Percentiles rank a stretch among this genome's conserved stretches.
phyloP scores from a whole-genome alignment of 2,797 vertebrate species.

The Adelosebastes latens region DNA sequence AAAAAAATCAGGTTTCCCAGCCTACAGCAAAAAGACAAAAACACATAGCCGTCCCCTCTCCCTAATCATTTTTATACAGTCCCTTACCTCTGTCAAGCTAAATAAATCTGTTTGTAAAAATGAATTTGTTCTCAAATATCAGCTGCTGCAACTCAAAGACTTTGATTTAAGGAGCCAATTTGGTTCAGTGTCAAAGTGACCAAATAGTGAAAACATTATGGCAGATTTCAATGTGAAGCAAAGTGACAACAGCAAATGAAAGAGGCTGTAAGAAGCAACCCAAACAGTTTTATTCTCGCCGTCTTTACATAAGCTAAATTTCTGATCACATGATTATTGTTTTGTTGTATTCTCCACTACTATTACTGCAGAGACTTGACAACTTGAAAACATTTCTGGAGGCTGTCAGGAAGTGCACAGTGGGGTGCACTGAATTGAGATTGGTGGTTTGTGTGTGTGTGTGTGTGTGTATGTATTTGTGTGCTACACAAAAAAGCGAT shows the following conservation, averaged over 20 bases:
- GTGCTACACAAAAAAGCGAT: conserved; percentile 37
- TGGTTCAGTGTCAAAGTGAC: conserved; percentile 44
- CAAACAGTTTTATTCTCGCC: conserved; percentile 41
- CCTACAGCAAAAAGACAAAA: background rate
- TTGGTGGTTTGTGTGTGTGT: conserved; percentile 60
- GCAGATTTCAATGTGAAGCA: conserved; percentile 35
- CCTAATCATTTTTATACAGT: conserved; percentile 4
- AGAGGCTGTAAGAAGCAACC: conserved; percentile 22
- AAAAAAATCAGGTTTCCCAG: background rate
- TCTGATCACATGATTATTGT: conserved; percentile 71
- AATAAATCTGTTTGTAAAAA: conserved; percentile 38
- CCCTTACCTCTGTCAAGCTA: background rate
- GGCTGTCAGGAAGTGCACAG: conserved; percentile 76
- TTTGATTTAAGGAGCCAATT: conserved; percentile 21
- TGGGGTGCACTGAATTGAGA: conserved; percentile 68
- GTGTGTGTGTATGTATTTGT: conserved; percentile 28
- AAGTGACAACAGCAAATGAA: conserved; percentile 43
- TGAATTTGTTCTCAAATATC: conserved; percentile 5
- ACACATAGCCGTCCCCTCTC: background rate
- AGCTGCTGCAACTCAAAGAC: conserved; percentile 1
- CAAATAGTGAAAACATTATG: conserved; percentile 32
- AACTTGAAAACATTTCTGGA: conserved; percentile 75
- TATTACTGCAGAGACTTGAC: conserved; percentile 71
- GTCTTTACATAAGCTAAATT: conserved; percentile 61
- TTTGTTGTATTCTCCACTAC: conserved; percentile 63